Percentiles rank a stretch among this genome's conserved stretches.
Conservation (phyloP, 2,888 invertebrate species). For the Chrysolina oricalcia region DNA sequence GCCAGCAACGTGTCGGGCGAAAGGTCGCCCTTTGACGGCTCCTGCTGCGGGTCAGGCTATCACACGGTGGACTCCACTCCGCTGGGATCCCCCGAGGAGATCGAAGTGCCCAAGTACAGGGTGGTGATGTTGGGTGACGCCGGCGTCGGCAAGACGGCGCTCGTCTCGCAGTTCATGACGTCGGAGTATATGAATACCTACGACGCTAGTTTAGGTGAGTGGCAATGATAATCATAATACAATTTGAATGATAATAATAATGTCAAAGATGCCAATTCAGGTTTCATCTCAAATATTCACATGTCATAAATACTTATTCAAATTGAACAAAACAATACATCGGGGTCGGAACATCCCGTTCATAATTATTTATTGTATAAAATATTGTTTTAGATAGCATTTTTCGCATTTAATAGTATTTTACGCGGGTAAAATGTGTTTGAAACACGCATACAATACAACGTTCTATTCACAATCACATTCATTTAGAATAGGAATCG, state of each 20-base stretch:
- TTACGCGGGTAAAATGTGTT: no score
- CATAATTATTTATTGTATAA: no score
- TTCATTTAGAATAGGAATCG: no score
- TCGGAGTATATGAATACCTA: slow-evolving; percentile 97
- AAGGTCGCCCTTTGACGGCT: slow-evolving; percentile 89
- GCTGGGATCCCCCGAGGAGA: slow-evolving; percentile 82
- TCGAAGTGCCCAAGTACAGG: slow-evolving; percentile 83
- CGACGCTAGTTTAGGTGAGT: slow-evolving; percentile 90
- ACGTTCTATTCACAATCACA: no score
- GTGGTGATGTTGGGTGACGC: slow-evolving; percentile 89
- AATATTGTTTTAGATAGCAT: no score
- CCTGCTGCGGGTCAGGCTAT: slow-evolving; percentile 88
- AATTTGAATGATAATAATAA: background rate
- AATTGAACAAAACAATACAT: no score
- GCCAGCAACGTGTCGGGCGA: slow-evolving; percentile 82
- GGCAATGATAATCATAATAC: background rate
- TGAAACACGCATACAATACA: no score
- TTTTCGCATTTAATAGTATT: no score
- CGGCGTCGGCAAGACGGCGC: slow-evolving; percentile 92
- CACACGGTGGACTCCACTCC: slow-evolving; percentile 86
- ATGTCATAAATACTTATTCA: no score
- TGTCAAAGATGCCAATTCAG: no score
- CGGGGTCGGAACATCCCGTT: no score
- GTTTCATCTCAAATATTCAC: no score
- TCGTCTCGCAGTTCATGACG: slow-evolving; percentile 95